A percentile compares a stretch with the other conserved stretches of the same genome.
Conservation (phyloP, 1,140 invertebrate species). For the Drosophila nigromelanica region DNA sequence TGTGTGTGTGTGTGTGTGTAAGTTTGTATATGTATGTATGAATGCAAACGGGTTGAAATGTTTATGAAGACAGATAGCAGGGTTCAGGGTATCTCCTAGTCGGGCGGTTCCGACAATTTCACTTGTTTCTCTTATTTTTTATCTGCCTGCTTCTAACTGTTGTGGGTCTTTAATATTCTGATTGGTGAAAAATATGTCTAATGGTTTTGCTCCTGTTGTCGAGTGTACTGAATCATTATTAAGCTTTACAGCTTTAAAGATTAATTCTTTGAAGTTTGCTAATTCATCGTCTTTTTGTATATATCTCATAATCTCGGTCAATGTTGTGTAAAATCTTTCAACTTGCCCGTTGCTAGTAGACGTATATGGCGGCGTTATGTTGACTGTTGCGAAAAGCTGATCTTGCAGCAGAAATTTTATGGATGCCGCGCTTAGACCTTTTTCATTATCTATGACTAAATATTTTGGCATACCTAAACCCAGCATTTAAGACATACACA, state of each 20-base stretch:
- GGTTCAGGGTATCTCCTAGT: too few relatives aligned
- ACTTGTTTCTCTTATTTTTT: neutral
- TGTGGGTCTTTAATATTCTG: neutral
- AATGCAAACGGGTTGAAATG: too few relatives aligned
- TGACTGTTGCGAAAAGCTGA: neutral
- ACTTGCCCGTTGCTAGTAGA: constrained; percentile 9
- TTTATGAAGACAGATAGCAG: too few relatives aligned
- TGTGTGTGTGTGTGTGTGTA: too few relatives aligned
- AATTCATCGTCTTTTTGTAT: neutral
- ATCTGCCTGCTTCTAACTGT: neutral
- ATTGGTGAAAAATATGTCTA: too few relatives aligned
- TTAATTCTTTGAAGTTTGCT: too few relatives aligned
- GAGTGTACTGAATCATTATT: neutral
- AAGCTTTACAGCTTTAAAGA: too few relatives aligned
- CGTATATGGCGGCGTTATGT: constrained; percentile 10
- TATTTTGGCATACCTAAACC: neutral
- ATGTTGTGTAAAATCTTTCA: constrained; percentile 17
- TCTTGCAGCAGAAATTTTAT: neutral
- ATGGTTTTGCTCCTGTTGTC: neutral
- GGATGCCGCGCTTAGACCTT: too few relatives aligned
- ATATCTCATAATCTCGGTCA: neutral
- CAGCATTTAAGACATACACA: too few relatives aligned
- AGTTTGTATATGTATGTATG: too few relatives aligned
- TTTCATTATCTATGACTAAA: neutral
- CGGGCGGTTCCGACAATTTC: too few relatives aligned